Evolutionary conservation across 2,888 invertebrate species (phyloP), one percentile per base, ranked within the genome.

Genomic region (Notodonta dromedarius): DNA sequence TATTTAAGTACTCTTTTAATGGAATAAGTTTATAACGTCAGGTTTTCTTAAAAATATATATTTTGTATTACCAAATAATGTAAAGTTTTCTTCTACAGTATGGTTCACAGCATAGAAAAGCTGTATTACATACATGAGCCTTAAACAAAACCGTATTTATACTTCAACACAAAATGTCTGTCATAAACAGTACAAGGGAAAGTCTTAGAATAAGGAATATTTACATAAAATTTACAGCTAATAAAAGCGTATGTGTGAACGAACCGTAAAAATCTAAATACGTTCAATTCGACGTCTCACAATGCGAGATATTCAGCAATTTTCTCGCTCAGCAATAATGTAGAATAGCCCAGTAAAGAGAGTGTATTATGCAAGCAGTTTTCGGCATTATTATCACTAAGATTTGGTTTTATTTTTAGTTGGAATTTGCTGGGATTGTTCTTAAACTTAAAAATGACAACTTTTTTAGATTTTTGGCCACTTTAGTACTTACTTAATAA

Each of bases 251-350:
- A 50, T 16, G 50, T 50, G 48, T 14, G 48, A 14, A 11, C 9
- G 16, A 2, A 50, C 50, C 14, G 50, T 59, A 52, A 57, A 44
- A 71, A 65, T 57, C 59, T 39, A 59, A 67, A 67, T 67, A 63
- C 65, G 62, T 61, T 71, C 60, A 51, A 56, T 62, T 58, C 55
- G 14, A 51, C 61, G 56, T 11, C 50, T 60, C 57, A 69, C 57
- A 69, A 50, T 50, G 61, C 54, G 51, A 64, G 61, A 65, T 65
- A 63, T 60, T 63, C 62, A 55, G 51, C 65, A 57, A 54, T 60
- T 67, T 60, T 55, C 54, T 56, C 50, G 32, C 61, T 12, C 50
- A 55, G 56, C n/a, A 58, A 62, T 63, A 67, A 71, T 60, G 63
- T 60, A 60, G 57, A 65, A 57, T 57, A 57, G 52, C 58, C 58